Evolutionary conservation across 1,140 invertebrate genomes (phyloP), one percentile per base, ranked within the genome.

Genomic region (Ceratina australensis): DNA sequence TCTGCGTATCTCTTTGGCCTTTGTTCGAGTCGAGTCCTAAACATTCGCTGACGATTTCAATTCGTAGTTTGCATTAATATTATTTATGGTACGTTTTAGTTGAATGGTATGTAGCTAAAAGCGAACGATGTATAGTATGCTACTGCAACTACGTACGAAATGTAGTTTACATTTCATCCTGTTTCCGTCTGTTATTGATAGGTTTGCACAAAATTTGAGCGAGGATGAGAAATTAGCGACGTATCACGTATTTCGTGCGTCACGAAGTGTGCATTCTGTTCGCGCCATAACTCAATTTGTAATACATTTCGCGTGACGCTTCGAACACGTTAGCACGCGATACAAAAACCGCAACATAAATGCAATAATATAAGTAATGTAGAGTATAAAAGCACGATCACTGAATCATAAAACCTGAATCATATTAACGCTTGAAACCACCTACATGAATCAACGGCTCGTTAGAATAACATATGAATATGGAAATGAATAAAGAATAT

Each of bases 361-460:
- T 65, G 8, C 2, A 8, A 18, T 47, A 28, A 33, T 7, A 33
- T 10, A 22, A 5, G 26, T 3, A 28, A 67, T 28, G 24, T 52
- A 2, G n/a, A 13, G 15, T 22, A 3, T 52, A 52, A 67, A 13
- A 68, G 15, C 15, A 7, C 7, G 4, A n/a, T 7, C 49, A 18
- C 7, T 20, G 3, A 8, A 68, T 28, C n/a, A 13, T 7, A 18
- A 52, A 33, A 22, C 16, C 16, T n/a, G n/a, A n/a, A 1, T 26
- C 24, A 67, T 67, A 33, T 33, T 67, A 42, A 67, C 15, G 50
- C 50, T 66, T 66, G 47, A 16, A 67, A 13, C n/a, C 15, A 3
- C 12, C 3, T 3, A 16, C 24, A 18, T 16, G 0, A 7, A 26
- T 8, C n/a, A n/a, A n/a, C n/a, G n/a, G n/a, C n/a, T n/a, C 4